Conservation (phyloP, 2,797 vertebrate species). For the Gastrophryne carolinensis region DNA sequence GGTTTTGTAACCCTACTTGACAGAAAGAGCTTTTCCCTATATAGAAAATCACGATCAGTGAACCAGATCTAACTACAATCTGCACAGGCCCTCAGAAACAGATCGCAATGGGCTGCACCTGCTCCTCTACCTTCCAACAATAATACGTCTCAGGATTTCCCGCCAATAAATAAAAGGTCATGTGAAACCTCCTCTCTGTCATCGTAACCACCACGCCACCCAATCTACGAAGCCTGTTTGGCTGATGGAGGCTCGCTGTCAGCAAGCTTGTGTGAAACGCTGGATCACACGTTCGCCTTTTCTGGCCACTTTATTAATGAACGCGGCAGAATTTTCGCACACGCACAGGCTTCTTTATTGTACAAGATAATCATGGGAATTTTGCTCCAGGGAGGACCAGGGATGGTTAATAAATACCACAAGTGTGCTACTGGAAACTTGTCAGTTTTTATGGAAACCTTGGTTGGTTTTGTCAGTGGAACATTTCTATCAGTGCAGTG, state of each 20-base stretch:
- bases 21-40: too few species aligned
- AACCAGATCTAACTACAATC: too few species aligned
- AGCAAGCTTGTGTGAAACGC: conserved; percentile 4
- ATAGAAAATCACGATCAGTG: too few species aligned
- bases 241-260: not conserved
- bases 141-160: not conserved
- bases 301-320: conserved; percentile 4
- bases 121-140: not conserved
- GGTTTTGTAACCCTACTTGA: too few species aligned
- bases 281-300: conserved; percentile 13
- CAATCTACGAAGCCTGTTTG: conserved; percentile 7
- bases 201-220: not conserved
- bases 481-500: too few species aligned
- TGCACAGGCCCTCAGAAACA: too few species aligned
- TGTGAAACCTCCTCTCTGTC: not conserved
- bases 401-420: not conserved
- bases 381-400: not conserved
- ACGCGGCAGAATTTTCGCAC: not conserved
- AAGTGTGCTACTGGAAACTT: too few species aligned
- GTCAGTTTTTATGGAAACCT: too few species aligned
- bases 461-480: too few species aligned
- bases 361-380: not conserved
- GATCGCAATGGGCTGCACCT: not conserved
- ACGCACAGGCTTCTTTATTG: not conserved
- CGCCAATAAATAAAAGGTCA: not conserved